A percentile compares a stretch with the other conserved stretches of the same genome.
phyloP scores from a whole-genome alignment of 2,888 invertebrate genomes.

The Thera britannica region DNA sequence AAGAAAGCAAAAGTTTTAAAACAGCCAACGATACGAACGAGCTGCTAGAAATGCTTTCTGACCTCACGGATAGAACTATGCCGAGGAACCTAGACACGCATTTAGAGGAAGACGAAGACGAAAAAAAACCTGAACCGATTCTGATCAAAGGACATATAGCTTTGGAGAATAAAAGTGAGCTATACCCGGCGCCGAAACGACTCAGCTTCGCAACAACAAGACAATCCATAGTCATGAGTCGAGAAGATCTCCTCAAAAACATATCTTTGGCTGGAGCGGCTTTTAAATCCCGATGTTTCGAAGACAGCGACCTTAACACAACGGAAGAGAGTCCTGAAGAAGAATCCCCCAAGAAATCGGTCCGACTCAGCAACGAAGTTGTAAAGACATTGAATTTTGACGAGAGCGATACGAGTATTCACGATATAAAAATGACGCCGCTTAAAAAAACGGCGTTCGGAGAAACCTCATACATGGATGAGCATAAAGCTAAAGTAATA shows the following conservation, averaged over 20 bases:
- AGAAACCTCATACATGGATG: conserved; percentile 58
- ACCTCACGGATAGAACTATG: conserved; percentile 58
- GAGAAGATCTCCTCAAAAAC: conserved; percentile 64
- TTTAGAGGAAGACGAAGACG: conserved; percentile 37
- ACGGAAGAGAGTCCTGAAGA: conserved; percentile 33
- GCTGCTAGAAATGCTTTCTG: conserved; percentile 64
- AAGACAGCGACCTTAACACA: conserved; percentile 53
- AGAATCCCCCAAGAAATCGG: conserved; percentile 40
- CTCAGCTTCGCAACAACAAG: conserved; percentile 54
- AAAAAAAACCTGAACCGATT: conserved; percentile 16
- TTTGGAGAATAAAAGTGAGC: conserved; percentile 43
- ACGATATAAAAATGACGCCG: conserved; percentile 48
- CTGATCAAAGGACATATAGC: conserved; percentile 34
- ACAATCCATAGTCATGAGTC: conserved; percentile 58
- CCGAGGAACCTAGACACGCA: conserved; percentile 30
- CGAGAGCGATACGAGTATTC: conserved; percentile 52
- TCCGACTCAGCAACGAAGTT: conserved; percentile 61
- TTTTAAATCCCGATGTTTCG: conserved; percentile 53
- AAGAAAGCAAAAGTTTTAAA: conserved; percentile 46
- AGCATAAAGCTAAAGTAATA: conserved; percentile 64
- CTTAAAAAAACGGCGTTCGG: conserved; percentile 66
- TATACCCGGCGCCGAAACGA: conserved; percentile 40
- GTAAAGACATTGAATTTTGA: conserved; percentile 73
- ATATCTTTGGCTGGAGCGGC: conserved; percentile 69
- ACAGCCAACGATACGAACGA: conserved; percentile 66